Base-by-base conservation (phyloP, 2,888 invertebrate species). In the Xanthorhoe spadicearia region DNA sequence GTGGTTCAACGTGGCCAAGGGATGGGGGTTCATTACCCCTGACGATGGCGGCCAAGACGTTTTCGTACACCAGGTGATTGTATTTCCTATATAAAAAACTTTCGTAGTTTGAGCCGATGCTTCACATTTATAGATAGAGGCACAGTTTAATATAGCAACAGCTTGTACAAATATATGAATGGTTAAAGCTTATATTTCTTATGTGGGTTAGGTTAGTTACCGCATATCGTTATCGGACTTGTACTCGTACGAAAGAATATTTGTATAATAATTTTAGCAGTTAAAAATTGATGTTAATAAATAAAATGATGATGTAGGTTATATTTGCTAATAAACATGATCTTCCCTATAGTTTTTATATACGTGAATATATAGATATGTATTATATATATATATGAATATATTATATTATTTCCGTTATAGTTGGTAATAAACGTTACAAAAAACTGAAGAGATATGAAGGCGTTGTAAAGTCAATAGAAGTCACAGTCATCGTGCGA, bases 1-100 rank as follows among this genome's bases (percentile, higher is more conserved):
- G 94, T 98, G 98, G 98, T 98, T 98, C 92, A 98, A 98, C 91
- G 98, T 98, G 72, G 97, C 97, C 77, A 98, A 98, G 90, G 98
- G 98, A 69, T 98, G 97, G 97, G 98, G 98, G 71, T 98, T 98
- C 91, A 96, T 98, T 83, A 97, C 97, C 71, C 98, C 98, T 53
- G 96, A 97, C 80, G 98, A 98, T 86, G 97, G 97, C 52, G 96
- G 96, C 8, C 97, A 97, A 87, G 98, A 98, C 87, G 97, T 98
- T 70, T 98, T 98, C 86, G 98, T 98, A 67, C 98, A 98, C 93
- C 98, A 98, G 96, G 98, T 98, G 94, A 89, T 74, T 75, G 64
- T 74, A 71, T 74, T 79, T 68, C 61, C 51, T 50, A 61, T 66
- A 43, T 43, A 55, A 68, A 23, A 61, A 49, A 48, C 17, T 62